phyloP scores from a whole-genome alignment of 2,888 invertebrate genomes.

The Sussaba pulchella region DNA sequence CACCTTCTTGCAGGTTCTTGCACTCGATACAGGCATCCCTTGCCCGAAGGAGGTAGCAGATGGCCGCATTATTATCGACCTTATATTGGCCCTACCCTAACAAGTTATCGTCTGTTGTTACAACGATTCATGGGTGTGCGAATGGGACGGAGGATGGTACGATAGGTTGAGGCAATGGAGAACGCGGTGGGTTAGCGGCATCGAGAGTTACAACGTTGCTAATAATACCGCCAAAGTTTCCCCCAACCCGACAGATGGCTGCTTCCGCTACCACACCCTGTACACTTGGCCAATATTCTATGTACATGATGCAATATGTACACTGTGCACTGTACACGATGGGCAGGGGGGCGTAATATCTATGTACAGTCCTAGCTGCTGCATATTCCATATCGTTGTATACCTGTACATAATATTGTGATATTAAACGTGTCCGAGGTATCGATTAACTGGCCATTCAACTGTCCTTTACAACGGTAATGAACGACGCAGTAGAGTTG shows the following conservation, averaged over 20 bases:
- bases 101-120: slow-evolving; percentile 81
- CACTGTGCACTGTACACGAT: neutral
- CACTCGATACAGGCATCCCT: slow-evolving; percentile 62
- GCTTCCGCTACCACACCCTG: slow-evolving; percentile 2
- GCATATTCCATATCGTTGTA: neutral
- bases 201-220: slow-evolving; percentile 43
- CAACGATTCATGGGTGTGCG: slow-evolving; percentile 65
- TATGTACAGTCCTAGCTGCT: neutral
- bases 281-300: slow-evolving; percentile 38
- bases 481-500: neutral
- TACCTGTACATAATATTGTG: neutral
- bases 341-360: neutral
- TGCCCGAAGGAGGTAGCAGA: slow-evolving; percentile 75
- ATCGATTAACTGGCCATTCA: slow-evolving; percentile 7
- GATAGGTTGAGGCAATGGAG: neutral
- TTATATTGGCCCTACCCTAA: slow-evolving; percentile 78
- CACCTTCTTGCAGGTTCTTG: slow-evolving; percentile 16
- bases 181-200: neutral
- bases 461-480: neutral
- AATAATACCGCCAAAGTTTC: slow-evolving; percentile 61
- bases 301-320: slow-evolving; percentile 28
- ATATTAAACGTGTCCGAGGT: slow-evolving; percentile 10
- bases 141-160: neutral
- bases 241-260: slow-evolving; percentile 35
- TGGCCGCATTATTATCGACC: slow-evolving; percentile 80